phyloP scores from a whole-genome alignment of 2,797 vertebrate genomes.

The Coregonus sp. region DNA sequence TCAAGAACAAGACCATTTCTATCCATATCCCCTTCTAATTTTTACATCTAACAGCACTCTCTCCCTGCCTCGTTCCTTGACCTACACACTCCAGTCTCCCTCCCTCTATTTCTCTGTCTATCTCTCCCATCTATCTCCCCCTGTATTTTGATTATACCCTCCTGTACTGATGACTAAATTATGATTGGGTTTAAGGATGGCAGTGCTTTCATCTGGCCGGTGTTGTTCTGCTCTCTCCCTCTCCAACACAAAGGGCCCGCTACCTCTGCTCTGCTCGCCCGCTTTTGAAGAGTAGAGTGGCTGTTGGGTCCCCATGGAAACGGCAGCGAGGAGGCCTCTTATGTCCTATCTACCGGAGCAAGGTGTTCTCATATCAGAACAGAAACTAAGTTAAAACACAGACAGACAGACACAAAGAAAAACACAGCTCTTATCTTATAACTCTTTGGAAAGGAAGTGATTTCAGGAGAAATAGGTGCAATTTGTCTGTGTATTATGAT shows the following conservation, averaged over 20 bases:
- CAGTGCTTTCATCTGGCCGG: slow-evolving; percentile 87
- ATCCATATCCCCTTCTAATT: slow-evolving; percentile 51
- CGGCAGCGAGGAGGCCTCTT: slow-evolving; percentile 31
- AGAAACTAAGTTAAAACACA: slow-evolving; percentile 30
- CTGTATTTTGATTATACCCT: slow-evolving; percentile 75
- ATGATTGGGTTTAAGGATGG: slow-evolving; percentile 88
- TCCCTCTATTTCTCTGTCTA: slow-evolving; percentile 34
- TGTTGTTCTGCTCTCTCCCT: slow-evolving; percentile 63
- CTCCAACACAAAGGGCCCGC: slow-evolving; percentile 78
- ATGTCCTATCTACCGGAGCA: slow-evolving; percentile 49
- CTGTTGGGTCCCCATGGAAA: slow-evolving; percentile 86
- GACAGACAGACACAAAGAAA: slow-evolving; percentile 11
- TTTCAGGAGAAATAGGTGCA: slow-evolving; percentile 2
- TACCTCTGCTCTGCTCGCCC: slow-evolving; percentile 71
- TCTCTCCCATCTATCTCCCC: slow-evolving; percentile 54
- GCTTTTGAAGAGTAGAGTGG: slow-evolving; percentile 85
- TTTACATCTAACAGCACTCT: slow-evolving; percentile 52
- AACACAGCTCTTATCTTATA: not conserved
- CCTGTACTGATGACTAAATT: slow-evolving; percentile 89
- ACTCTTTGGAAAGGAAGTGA: slow-evolving; percentile 6
- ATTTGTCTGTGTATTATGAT: not conserved
- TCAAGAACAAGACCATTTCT: slow-evolving; percentile 58
- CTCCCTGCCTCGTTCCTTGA: slow-evolving; percentile 38
- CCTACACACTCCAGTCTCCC: slow-evolving; percentile 47
- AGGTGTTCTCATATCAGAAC: slow-evolving; percentile 48